Conservation (phyloP, 2,888 invertebrate genomes). For the Ditula angustiorana region DNA sequence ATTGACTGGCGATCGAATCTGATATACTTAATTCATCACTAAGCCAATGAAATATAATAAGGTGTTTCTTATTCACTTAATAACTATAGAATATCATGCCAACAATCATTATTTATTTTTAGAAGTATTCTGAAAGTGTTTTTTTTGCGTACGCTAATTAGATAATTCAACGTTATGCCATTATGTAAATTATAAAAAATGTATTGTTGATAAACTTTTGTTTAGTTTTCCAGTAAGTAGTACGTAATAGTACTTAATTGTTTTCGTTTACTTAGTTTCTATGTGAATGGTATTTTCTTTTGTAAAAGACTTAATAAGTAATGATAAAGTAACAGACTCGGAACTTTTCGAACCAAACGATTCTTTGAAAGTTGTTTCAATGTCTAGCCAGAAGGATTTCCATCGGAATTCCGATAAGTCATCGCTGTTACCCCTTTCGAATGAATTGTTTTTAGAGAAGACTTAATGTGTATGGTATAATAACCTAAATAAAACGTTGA, state of each 20-base stretch:
- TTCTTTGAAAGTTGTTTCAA: conserved; percentile 4
- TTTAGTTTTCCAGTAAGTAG: neutral
- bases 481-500: neutral
- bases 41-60: too few species aligned
- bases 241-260: neutral
- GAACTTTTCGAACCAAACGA: neutral
- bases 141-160: too few species aligned
- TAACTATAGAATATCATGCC: too few species aligned
- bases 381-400: neutral
- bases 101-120: too few species aligned
- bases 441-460: neutral
- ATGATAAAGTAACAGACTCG: neutral
- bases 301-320: neutral
- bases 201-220: too few species aligned
- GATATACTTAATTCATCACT: too few species aligned
- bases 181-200: too few species aligned
- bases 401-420: neutral
- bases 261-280: neutral
- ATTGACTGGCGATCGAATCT: too few species aligned
- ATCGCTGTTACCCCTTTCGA: neutral
- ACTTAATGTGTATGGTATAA: neutral
- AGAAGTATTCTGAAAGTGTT: too few species aligned
- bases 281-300: neutral
- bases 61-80: too few species aligned
- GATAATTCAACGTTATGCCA: too few species aligned